A percentile compares a stretch with the other conserved stretches of the same genome.
These are phyloP conservation scores for Hydractinia echinata DNA, from an alignment of 30 jellyfish, hydroid and myxozoan genomes.

Conservation along the genomic window DNA sequence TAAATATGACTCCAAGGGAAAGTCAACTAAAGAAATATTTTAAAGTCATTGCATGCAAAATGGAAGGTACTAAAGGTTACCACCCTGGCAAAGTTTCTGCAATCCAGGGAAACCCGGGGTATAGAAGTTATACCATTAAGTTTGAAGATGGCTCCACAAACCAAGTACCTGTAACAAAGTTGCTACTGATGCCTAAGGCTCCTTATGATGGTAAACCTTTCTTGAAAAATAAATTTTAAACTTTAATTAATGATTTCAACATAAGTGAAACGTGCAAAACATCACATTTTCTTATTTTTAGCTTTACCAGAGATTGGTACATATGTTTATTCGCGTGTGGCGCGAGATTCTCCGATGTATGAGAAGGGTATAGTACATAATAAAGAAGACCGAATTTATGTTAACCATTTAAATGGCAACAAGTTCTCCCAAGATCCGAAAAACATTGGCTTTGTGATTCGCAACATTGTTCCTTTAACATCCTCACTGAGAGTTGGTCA, in stretches of 20 bases:
- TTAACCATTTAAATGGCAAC: constrained; percentile 48
- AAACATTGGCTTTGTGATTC: constrained; percentile 58
- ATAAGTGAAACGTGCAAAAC: not conserved
- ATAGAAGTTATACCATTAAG: constrained; percentile 52
- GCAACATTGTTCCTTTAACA: constrained; percentile 72
- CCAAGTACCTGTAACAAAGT: constrained; percentile 68
- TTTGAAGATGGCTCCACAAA: constrained; percentile 82
- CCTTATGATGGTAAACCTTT: constrained; percentile 65
- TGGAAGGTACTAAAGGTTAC: constrained; percentile 39
- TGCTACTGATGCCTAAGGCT: constrained; percentile 78
- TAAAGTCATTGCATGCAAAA: constrained; percentile 39
- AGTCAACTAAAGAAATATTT: constrained; percentile 40
- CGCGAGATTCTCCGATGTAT: constrained; percentile 41
- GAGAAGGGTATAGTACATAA: constrained; percentile 78
- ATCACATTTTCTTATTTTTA: constrained; percentile 7
- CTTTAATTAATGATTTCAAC: not conserved
- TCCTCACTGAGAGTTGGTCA: constrained; percentile 36
- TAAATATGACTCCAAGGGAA: constrained; percentile 68
- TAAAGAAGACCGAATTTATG: constrained; percentile 39
- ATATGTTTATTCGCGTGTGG: constrained; percentile 63
- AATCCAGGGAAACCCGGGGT: constrained; percentile 50
- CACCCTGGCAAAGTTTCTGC: constrained; percentile 74
- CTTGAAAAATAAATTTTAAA: not conserved
- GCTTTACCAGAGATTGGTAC: constrained; percentile 83
- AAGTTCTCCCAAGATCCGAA: constrained; percentile 47